Evolutionary conservation across 2,888 invertebrate species (phyloP), one percentile per base, ranked within the genome.

Genomic region (Ametastegia equiseti): DNA sequence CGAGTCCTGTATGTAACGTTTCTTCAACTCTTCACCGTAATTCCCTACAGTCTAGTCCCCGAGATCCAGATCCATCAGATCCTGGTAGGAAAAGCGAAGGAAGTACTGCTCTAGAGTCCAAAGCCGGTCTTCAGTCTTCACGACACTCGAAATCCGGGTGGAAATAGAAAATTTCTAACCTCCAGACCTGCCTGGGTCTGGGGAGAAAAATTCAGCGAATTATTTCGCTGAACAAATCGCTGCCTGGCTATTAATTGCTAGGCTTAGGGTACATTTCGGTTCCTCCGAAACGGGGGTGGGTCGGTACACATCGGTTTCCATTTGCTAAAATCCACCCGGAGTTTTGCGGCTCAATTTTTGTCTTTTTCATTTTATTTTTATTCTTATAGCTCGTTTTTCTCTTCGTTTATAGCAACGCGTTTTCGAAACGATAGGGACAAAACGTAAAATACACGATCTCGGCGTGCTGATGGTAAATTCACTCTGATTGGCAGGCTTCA

Each of bases 381-480:
- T n/a, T n/a, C n/a, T n/a, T n/a, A n/a, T n/a, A n/a, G n/a, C n/a
- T n/a, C n/a, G n/a, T n/a, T n/a, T n/a, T n/a, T n/a, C n/a, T n/a
- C n/a, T n/a, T n/a, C n/a, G n/a, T n/a, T n/a, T n/a, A n/a, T n/a
- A n/a, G n/a, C n/a, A n/a, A n/a, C n/a, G n/a, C n/a, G n/a, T n/a
- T n/a, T n/a, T n/a, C n/a, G n/a, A n/a, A n/a, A n/a, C n/a, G 47
- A 73, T 71, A 36, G 33, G 42, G 23, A 23, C 78, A 81, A 84
- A 83, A 83, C 83, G 83, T 84, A 81, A 85, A 47, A 47, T 15
- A 71, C 45, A 71, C n/a, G n/a, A 71, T 45, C 47, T 30, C 36
- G 36, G 7, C n/a, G n/a, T 11, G 9, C 47, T 71, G 47, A 71
- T n/a, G n/a, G n/a, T 75, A 33, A 57, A 75, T 75, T 75, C 50